A percentile compares a stretch with the other conserved stretches of the same genome.
Evolutionary conservation across 2,888 invertebrate genomes (phyloP).

Genomic region (Drosophila pegasa): DNA sequence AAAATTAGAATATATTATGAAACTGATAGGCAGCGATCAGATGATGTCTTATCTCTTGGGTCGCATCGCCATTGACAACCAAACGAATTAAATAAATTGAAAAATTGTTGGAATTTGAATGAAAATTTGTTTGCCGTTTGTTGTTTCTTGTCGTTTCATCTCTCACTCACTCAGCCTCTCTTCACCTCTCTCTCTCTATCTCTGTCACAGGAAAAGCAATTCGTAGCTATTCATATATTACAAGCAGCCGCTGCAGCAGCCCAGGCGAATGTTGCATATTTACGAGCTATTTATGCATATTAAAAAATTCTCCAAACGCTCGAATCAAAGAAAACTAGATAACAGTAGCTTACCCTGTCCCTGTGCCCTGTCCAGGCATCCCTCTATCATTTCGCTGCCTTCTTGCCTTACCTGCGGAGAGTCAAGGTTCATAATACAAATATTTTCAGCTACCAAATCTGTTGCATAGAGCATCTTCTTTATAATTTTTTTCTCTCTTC

Average conservation of each 20-base stretch:
- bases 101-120: conserved; percentile 64
- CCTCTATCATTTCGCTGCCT: neutral
- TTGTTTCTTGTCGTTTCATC: neutral
- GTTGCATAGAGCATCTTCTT: conserved; percentile 30
- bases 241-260: conserved; percentile 25
- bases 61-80: conserved; percentile 63
- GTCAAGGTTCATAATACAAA: conserved; percentile 36
- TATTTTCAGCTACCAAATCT: conserved; percentile 27
- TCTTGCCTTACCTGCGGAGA: conserved; percentile 38
- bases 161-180: neutral
- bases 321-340: conserved; percentile 71
- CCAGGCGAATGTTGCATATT: conserved; percentile 69
- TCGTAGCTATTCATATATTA: conserved; percentile 48
- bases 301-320: conserved; percentile 70
- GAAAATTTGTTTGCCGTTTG: conserved; percentile 56
- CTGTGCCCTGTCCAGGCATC: conserved; percentile 7
- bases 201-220: conserved; percentile 33
- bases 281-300: conserved; percentile 82
- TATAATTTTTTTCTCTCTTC: conserved; percentile 10
- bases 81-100: conserved; percentile 78
- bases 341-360: conserved; percentile 66
- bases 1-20: conserved; percentile 76
- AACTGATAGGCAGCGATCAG: conserved; percentile 44
- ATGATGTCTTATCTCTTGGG: conserved; percentile 54
- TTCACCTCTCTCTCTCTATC: neutral